A percentile compares a stretch with the other conserved stretches of the same genome.
These are phyloP conservation scores for Corapipo altera DNA, from an alignment of 2,113 vertebrate genomes.

Conservation along the genomic window DNA sequence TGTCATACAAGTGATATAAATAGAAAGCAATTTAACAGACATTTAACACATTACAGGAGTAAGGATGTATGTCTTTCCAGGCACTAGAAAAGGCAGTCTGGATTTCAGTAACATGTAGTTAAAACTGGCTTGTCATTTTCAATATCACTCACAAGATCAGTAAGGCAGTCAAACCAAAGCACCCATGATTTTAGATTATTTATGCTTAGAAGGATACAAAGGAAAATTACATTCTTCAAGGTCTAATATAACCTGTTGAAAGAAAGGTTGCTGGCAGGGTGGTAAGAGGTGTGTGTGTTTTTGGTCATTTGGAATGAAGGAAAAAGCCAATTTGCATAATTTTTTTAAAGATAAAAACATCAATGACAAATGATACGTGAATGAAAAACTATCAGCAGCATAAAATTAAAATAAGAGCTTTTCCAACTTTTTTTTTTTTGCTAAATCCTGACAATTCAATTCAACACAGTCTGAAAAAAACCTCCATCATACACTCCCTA, in stretches of 20 bases:
- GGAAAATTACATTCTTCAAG: constrained; percentile 14
- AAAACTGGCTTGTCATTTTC: neutral
- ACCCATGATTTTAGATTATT: constrained; percentile 1
- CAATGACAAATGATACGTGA: neutral
- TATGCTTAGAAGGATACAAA: neutral
- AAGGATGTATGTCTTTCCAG: neutral
- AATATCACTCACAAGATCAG: neutral
- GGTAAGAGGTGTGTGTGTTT: neutral
- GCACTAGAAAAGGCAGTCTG: constrained; percentile 19
- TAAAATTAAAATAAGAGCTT: neutral
- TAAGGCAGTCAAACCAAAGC: constrained; percentile 49
- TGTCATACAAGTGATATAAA: neutral
- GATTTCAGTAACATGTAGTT: neutral
- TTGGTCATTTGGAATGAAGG: neutral
- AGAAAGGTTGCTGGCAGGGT: neutral
- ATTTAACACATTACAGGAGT: neutral
- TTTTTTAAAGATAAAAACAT: neutral
- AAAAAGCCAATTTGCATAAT: neutral
- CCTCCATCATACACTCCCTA: neutral
- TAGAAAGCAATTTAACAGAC: neutral
- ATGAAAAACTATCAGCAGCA: neutral
- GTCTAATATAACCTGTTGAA: neutral
- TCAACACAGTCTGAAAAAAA: neutral
- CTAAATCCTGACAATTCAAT: neutral
- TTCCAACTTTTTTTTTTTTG: neutral